Evolutionary conservation across 2,797 vertebrate genomes (phyloP), one percentile per base, ranked within the genome.

Genomic region (Takifugu ocellatus): DNA sequence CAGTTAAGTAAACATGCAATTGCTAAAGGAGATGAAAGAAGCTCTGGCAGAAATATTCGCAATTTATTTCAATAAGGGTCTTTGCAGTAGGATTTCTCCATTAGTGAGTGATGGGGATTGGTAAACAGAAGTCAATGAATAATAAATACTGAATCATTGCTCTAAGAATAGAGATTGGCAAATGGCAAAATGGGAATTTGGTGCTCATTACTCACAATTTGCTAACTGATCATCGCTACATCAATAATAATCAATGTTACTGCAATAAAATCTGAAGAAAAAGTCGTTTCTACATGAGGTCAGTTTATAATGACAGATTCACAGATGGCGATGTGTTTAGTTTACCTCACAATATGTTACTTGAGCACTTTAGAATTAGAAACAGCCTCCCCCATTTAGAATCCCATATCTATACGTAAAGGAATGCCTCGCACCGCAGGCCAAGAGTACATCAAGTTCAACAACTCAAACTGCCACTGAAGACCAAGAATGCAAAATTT

Each of bases 71-170:
- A 61, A 51, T 62, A 31, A 51, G 50, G 53, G 58, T 49, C 39
- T 56, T 55, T 67, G 68, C 48, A 48, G 59, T 60, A 42, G 54
- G 66, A 56, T 64, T 66, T 49, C 68, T 63, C 65, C 76, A 78
- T 75, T 56, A 74, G 62, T 49, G 49, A 77, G 66, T 59, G 55
- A 56, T 75, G 77, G 81, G 74, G 80, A 83, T 71, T 49, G 27
- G 70, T 77, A 85, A 84, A 85, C 82, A 89, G 25, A 72, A 48
- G 51, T 25, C 17, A 27, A 72, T 64, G 56, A 85, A 86, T 74
- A 89, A 89, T 86, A 90, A 88, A 90, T 79, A 86, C 54, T 71
- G 73, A 86, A 85, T 75, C 85, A 61, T 58, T 54, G 62, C 68
- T 39, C 59, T 65, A 75, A 61, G 61, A 74, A 70, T 49, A 54